Conservation (phyloP, 2,888 invertebrate species). For the Amblyjoppa fuscipennis region DNA sequence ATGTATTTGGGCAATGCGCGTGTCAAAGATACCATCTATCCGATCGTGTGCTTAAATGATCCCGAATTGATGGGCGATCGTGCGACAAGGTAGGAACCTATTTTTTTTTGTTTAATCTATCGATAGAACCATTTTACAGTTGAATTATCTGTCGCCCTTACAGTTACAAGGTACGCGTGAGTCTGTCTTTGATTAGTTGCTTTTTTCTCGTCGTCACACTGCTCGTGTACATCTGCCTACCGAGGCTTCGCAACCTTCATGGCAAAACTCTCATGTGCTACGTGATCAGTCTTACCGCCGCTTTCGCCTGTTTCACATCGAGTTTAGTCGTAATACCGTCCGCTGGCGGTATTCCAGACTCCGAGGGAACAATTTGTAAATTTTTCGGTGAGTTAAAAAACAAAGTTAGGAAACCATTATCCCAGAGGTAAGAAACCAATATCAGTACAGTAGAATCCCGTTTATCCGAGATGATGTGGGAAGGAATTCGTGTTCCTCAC, state of each 20-base stretch:
- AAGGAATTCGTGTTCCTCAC: no score
- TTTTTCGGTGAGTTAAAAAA: constrained; percentile 85
- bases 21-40: constrained; percentile 59
- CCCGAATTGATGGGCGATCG: constrained; percentile 31
- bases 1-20: constrained; percentile 67
- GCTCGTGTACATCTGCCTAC: constrained; percentile 88
- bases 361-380: constrained; percentile 85
- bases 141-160: no score
- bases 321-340: constrained; percentile 77
- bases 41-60: constrained; percentile 80
- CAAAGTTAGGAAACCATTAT: no score
- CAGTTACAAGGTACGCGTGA: constrained; percentile 76
- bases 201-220: constrained; percentile 89
- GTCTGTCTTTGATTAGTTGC: constrained; percentile 87
- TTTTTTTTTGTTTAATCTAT: neutral
- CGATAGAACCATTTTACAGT: neutral
- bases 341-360: constrained; percentile 70
- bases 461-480: no score
- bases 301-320: constrained; percentile 88
- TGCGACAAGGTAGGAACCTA: constrained; percentile 55
- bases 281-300: constrained; percentile 89
- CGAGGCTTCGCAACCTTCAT: constrained; percentile 90
- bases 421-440: no score
- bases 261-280: constrained; percentile 91
- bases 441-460: no score